These are phyloP conservation scores for Allacma fusca DNA, from an alignment of 2,888 invertebrate genomes.

Conservation along the genomic window DNA sequence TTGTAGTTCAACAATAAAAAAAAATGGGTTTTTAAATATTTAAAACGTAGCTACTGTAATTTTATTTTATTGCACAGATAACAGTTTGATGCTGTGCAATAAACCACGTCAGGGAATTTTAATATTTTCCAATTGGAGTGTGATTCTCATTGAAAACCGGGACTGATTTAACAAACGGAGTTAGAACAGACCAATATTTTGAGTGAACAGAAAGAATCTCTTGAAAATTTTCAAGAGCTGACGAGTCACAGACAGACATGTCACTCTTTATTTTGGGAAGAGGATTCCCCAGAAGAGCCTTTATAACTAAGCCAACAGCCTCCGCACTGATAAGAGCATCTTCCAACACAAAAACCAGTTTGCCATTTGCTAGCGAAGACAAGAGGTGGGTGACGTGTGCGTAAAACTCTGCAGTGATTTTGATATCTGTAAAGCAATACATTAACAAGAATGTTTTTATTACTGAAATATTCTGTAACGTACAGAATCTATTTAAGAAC, in stretches of 20 bases:
- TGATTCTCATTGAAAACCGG: conserved; percentile 5
- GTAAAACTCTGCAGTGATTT: conserved; percentile 87
- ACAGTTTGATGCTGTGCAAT: too few relatives aligned
- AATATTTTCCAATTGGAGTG: not conserved
- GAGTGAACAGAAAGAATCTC: conserved; percentile 75
- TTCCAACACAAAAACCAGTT: conserved; percentile 80
- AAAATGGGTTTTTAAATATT: too few relatives aligned
- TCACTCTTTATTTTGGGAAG: conserved; percentile 68
- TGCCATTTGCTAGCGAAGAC: conserved; percentile 82
- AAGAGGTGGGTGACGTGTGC: conserved; percentile 89
- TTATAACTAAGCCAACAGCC: conserved; percentile 86
- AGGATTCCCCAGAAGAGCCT: conserved; percentile 86
- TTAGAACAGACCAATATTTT: conserved; percentile 76
- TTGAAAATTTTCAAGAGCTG: conserved; percentile 72
- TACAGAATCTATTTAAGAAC: too few relatives aligned
- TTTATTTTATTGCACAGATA: too few relatives aligned
- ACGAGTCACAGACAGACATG: conserved; percentile 60
- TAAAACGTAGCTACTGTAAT: too few relatives aligned
- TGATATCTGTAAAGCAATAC: conserved; percentile 71
- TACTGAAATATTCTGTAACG: too few relatives aligned
- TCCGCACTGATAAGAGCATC: conserved; percentile 79
- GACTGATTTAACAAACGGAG: conserved; percentile 58
- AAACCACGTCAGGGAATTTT: too few relatives aligned
- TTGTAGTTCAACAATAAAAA: too few relatives aligned
- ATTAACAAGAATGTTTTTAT: too few relatives aligned